A percentile compares a stretch with the other conserved stretches of the same genome.
Evolutionary conservation across 2,888 invertebrate species (phyloP).

Genomic region (Volucella bombylans): DNA sequence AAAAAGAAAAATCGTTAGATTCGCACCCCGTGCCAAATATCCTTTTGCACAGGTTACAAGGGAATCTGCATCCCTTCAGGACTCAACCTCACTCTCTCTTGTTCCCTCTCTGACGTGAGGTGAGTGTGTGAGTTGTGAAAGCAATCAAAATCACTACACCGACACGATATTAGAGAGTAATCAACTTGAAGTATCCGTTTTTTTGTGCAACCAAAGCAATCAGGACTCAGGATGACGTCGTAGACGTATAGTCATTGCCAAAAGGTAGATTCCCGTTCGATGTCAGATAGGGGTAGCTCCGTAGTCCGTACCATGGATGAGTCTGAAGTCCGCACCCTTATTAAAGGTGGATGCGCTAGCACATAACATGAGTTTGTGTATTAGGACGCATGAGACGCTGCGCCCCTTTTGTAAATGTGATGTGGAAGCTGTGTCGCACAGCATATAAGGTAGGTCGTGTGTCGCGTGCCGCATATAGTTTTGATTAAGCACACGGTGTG

Average conservation of each 20-base stretch:
- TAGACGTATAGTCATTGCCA: slow-evolving; percentile 45
- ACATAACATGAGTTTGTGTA: too few relatives aligned
- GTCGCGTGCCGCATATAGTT: slow-evolving; percentile 74
- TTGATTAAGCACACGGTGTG: slow-evolving; percentile 70
- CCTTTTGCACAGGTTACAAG: slow-evolving; percentile 59
- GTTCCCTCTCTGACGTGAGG: slow-evolving; percentile 13
- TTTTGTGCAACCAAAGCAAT: slow-evolving; percentile 58
- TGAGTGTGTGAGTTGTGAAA: slow-evolving; percentile 73
- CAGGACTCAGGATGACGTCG: slow-evolving; percentile 65
- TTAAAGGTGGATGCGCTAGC: slow-evolving; percentile 56
- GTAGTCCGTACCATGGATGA: neutral
- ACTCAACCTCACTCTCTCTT: neutral
- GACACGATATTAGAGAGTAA: slow-evolving; percentile 74
- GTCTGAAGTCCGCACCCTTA: slow-evolving; percentile 17
- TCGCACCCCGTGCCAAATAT: slow-evolving; percentile 70
- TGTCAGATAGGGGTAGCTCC: slow-evolving; percentile 39
- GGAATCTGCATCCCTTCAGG: slow-evolving; percentile 35
- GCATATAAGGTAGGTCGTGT: slow-evolving; percentile 71
- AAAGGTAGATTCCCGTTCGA: slow-evolving; percentile 54
- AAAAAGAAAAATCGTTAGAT: slow-evolving; percentile 54
- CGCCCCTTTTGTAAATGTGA: slow-evolving; percentile 56
- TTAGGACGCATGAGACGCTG: neutral
- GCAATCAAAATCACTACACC: slow-evolving; percentile 74
- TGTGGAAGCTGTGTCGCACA: slow-evolving; percentile 43
- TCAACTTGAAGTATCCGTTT: slow-evolving; percentile 71